These are phyloP conservation scores for Sminthurides bifidus DNA, from an alignment of 1,140 invertebrate genomes.

Conservation along the genomic window DNA sequence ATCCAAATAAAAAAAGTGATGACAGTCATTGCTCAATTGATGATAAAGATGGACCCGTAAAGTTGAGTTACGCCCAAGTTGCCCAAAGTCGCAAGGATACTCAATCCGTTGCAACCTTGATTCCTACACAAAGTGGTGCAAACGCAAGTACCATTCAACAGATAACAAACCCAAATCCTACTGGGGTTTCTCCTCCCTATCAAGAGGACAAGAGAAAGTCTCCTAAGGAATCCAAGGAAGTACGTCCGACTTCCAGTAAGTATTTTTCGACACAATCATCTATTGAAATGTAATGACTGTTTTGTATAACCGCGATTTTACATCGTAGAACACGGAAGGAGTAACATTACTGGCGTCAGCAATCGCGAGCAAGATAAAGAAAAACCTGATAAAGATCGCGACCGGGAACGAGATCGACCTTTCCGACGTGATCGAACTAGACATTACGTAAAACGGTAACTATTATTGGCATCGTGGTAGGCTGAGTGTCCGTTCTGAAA, in stretches of 20 bases:
- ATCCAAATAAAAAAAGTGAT: conserved; percentile 15
- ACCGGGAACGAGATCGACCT: conserved; percentile 12
- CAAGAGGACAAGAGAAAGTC: conserved; percentile 9
- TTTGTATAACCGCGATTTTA: background rate
- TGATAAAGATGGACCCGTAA: conserved; percentile 31
- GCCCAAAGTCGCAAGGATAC: conserved; percentile 43
- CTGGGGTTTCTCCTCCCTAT: conserved; percentile 3
- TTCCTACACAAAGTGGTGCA: background rate
- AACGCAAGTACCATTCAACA: conserved; percentile 9
- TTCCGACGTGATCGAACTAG: background rate
- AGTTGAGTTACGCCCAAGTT: conserved; percentile 71
- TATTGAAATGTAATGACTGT: background rate
- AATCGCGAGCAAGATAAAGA: background rate
- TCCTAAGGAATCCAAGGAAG: conserved; percentile 21
- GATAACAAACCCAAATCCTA: background rate
- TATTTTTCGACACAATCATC: background rate
- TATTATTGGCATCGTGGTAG: background rate
- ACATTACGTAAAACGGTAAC: background rate
- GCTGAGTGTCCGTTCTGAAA: background rate
- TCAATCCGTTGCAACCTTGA: background rate
- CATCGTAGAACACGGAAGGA: conserved; percentile 9
- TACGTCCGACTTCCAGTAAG: conserved; percentile 20
- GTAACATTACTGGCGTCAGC: conserved; percentile 3
- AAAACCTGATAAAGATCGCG: conserved; percentile 1
- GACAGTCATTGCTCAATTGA: conserved; percentile 29